A percentile compares a stretch with the other conserved stretches of the same genome.
Evolutionary conservation across 2,113 vertebrate species (phyloP).

Genomic region (Erythrolamprus reginae): DNA sequence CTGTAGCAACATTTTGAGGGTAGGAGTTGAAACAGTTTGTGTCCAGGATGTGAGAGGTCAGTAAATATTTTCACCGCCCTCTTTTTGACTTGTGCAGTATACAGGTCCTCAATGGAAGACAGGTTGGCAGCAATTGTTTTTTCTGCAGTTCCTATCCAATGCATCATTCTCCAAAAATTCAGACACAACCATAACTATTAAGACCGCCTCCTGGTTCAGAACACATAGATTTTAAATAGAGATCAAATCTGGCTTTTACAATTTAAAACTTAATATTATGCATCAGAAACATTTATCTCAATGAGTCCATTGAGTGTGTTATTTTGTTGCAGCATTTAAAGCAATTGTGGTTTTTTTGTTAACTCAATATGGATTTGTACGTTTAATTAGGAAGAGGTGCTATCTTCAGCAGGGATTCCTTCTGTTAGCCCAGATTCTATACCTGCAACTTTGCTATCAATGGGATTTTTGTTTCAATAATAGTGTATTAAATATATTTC

Average conservation of each 20-base stretch:
- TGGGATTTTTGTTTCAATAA: slow-evolving; percentile 71
- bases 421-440: slow-evolving; percentile 39
- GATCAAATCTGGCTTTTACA: neutral
- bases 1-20: too few species aligned
- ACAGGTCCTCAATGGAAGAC: too few species aligned
- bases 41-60: too few species aligned
- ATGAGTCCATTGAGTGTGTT: neutral
- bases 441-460: slow-evolving; percentile 67
- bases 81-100: too few species aligned
- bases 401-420: slow-evolving; percentile 35
- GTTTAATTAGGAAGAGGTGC: neutral
- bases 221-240: neutral
- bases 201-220: neutral
- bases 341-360: neutral
- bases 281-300: slow-evolving; percentile 7
- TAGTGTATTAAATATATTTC: slow-evolving; percentile 17
- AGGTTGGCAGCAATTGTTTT: too few species aligned
- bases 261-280: neutral
- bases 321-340: slow-evolving; percentile 27
- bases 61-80: too few species aligned
- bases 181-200: neutral
- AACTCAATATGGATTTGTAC: neutral
- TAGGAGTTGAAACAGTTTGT: too few species aligned
- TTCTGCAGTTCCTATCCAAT: too few species aligned
- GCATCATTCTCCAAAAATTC: neutral